phyloP scores from a whole-genome alignment of 1,140 invertebrate genomes.

The Stenopsyche tienmushanensis region DNA sequence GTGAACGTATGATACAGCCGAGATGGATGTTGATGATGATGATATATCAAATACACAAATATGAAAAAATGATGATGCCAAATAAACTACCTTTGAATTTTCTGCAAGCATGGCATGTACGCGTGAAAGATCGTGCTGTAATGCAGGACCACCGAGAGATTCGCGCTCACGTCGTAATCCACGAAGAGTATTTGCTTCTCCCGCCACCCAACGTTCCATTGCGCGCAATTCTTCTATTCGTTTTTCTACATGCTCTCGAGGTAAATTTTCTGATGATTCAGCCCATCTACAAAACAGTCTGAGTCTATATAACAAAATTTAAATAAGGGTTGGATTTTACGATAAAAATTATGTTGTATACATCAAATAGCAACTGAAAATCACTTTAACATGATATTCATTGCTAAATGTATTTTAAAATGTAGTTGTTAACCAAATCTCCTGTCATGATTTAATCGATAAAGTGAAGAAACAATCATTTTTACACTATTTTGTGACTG shows the following conservation, averaged over 20 bases:
- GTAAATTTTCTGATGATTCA: conserved; percentile 41
- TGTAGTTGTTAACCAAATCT: no score
- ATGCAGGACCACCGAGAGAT: conserved; percentile 63
- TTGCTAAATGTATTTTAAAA: no score
- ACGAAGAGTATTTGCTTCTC: conserved; percentile 81
- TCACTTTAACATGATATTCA: no score
- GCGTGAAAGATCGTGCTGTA: conserved; percentile 80
- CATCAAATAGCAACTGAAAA: no score
- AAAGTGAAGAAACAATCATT: no score
- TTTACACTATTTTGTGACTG: no score
- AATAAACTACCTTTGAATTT: conserved; percentile 91
- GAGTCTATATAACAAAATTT: no score
- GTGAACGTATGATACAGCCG: no score
- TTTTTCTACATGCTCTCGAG: conserved; percentile 53
- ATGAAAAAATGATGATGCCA: conserved; percentile 36
- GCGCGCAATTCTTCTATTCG: conserved; percentile 77
- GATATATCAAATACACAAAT: conserved; percentile 16
- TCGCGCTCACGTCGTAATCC: conserved; percentile 82
- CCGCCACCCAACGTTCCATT: conserved; percentile 79
- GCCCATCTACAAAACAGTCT: conserved; percentile 53
- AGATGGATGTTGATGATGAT: no score
- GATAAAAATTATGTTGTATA: no score
- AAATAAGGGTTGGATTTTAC: no score
- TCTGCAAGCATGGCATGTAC: conserved; percentile 82
- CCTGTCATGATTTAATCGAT: no score